Conservation (phyloP, 2,888 invertebrate species). For the Tiliacea aurago region DNA sequence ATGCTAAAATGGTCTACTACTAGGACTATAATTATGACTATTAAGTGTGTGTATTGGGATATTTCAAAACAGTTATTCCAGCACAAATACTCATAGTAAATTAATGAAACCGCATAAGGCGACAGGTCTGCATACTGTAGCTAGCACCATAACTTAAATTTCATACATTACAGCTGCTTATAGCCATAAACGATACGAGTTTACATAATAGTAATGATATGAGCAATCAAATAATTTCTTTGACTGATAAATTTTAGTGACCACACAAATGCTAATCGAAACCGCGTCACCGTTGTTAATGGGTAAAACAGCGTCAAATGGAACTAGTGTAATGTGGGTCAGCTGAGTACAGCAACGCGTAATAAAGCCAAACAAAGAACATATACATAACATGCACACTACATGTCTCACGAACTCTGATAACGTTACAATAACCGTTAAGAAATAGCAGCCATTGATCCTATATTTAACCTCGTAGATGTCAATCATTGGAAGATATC, state of each 20-base stretch:
- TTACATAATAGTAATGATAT: constrained; percentile 3
- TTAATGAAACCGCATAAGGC: constrained; percentile 1
- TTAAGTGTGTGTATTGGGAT: not conserved
- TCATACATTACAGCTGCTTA: not conserved
- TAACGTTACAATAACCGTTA: constrained; percentile 64
- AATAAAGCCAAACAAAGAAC: constrained; percentile 65
- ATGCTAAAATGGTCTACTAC: constrained; percentile 13
- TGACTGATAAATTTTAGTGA: constrained; percentile 44
- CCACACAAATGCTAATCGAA: constrained; percentile 43
- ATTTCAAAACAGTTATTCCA: constrained; percentile 1
- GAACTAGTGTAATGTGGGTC: constrained; percentile 72
- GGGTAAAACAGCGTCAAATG: constrained; percentile 68
- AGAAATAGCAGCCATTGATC: constrained; percentile 51
- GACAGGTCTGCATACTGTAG: not conserved
- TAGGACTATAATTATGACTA: constrained; percentile 9
- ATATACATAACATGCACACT: constrained; percentile 50
- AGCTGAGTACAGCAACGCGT: constrained; percentile 59
- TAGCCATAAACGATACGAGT: constrained; percentile 1
- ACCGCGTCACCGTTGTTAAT: constrained; percentile 51
- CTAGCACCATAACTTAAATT: not conserved
- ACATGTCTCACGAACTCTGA: constrained; percentile 59
- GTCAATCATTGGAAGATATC: constrained; percentile 33
- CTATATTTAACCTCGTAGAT: constrained; percentile 38
- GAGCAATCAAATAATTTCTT: constrained; percentile 26
- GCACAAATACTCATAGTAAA: not conserved